Conservation (phyloP, 2,797 vertebrate genomes). For the Pipistrellus kuhlii region DNA sequence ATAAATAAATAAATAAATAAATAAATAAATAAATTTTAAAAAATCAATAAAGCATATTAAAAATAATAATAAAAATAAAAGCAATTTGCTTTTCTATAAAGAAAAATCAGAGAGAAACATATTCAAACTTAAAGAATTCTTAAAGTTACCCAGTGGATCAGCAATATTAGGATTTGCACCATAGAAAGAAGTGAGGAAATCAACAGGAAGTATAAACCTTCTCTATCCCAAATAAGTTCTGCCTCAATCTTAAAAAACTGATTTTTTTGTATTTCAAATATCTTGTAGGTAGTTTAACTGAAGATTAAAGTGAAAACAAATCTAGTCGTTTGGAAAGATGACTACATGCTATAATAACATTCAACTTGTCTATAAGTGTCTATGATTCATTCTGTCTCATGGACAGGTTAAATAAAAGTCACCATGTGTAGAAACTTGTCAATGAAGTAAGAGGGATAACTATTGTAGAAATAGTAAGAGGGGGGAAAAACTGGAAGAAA, state of each 20-base stretch:
- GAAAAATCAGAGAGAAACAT: constrained; percentile 27
- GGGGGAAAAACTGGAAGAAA: neutral
- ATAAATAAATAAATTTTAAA: no score
- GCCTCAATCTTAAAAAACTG: neutral
- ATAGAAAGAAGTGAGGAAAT: neutral
- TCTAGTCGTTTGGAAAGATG: neutral
- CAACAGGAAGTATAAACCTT: neutral
- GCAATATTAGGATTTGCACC: neutral
- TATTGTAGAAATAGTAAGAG: neutral
- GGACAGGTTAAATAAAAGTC: neutral
- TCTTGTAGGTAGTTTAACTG: neutral
- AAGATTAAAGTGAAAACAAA: neutral
- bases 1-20: no score
- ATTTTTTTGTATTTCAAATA: constrained; percentile 15
- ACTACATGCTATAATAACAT: neutral
- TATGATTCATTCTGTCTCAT: neutral
- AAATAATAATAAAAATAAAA: neutral
- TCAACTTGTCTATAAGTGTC: neutral
- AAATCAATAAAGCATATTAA: no score
- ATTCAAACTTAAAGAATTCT: neutral
- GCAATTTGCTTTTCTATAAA: neutral
- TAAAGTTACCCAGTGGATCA: neutral
- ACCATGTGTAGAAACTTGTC: neutral
- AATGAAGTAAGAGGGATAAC: neutral
- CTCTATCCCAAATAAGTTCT: neutral